These are phyloP conservation scores for Ctenicera cuprea DNA, from an alignment of 2,888 invertebrate genomes.

Conservation along the genomic window DNA sequence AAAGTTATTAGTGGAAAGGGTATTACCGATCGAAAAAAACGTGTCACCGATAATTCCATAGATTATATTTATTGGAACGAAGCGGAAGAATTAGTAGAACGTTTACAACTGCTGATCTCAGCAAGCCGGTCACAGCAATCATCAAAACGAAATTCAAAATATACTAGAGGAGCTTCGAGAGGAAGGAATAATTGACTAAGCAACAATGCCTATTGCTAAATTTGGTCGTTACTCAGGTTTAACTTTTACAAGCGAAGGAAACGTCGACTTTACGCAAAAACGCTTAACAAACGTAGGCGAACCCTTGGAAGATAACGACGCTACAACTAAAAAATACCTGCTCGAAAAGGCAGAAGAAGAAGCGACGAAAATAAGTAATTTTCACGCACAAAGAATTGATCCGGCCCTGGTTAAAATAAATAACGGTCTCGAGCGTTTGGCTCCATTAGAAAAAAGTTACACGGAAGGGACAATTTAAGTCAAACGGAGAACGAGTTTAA, in stretches of 20 bases:
- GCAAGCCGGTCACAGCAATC: conserved; percentile 60
- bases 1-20: not conserved
- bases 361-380: not conserved
- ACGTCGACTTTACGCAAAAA: not conserved
- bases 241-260: not conserved
- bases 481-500: not conserved
- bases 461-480: not conserved
- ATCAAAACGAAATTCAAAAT: conserved; percentile 60
- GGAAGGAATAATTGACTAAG: not conserved
- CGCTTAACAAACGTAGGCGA: not conserved
- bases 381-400: not conserved
- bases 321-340: not conserved
- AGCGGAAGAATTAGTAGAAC: conserved; percentile 61
- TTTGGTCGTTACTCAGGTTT: not conserved
- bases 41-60: not conserved
- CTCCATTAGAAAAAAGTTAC: no score
- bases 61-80: conserved; percentile 55
- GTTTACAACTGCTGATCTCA: conserved; percentile 62
- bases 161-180: conserved; percentile 9
- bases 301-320: not conserved
- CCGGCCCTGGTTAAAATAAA: not conserved
- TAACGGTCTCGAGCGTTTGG: not conserved
- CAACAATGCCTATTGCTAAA: conserved; percentile 6
- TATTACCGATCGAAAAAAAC: conserved; percentile 9
- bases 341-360: not conserved